Evolutionary conservation across 2,113 vertebrate species (phyloP).

Genomic region (Electrona antarctica): DNA sequence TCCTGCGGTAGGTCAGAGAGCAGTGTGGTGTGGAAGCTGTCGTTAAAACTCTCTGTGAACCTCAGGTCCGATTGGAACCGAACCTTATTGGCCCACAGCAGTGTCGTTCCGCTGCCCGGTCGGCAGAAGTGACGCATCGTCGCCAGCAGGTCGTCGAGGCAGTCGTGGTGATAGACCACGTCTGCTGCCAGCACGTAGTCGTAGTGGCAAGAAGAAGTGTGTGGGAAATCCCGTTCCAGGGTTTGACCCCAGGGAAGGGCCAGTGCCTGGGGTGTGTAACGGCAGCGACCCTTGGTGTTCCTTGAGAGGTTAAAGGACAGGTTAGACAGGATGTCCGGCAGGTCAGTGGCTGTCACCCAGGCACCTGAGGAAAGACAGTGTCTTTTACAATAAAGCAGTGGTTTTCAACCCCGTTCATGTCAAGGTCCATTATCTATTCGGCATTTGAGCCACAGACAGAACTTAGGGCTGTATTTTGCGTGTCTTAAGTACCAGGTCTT

Average conservation of each 20-base stretch:
- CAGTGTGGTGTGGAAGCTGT: constrained; percentile 80
- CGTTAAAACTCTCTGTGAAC: constrained; percentile 82
- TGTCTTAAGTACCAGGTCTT: no score
- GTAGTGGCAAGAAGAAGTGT: constrained; percentile 72
- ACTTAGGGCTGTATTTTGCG: no score
- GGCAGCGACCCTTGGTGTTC: constrained; percentile 80
- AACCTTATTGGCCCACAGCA: constrained; percentile 94
- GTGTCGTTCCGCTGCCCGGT: constrained; percentile 76
- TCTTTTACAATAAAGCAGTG: not conserved
- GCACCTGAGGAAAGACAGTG: constrained; percentile 80
- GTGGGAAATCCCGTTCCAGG: constrained; percentile 81
- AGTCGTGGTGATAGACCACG: constrained; percentile 87
- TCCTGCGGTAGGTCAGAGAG: constrained; percentile 85
- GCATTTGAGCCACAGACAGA: not conserved
- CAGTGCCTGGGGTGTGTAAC: constrained; percentile 84
- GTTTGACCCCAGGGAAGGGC: constrained; percentile 86
- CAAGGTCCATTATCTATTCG: no score
- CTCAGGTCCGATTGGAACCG: constrained; percentile 86
- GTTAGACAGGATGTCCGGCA: constrained; percentile 87
- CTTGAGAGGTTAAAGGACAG: constrained; percentile 86
- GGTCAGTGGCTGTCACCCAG: constrained; percentile 89
- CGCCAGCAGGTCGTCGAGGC: constrained; percentile 80
- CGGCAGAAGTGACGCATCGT: constrained; percentile 88
- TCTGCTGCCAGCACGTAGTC: constrained; percentile 90
- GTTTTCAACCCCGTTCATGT: no score